These are phyloP conservation scores for Heliconius sara DNA, from an alignment of 2,888 invertebrate genomes.

Conservation along the genomic window DNA sequence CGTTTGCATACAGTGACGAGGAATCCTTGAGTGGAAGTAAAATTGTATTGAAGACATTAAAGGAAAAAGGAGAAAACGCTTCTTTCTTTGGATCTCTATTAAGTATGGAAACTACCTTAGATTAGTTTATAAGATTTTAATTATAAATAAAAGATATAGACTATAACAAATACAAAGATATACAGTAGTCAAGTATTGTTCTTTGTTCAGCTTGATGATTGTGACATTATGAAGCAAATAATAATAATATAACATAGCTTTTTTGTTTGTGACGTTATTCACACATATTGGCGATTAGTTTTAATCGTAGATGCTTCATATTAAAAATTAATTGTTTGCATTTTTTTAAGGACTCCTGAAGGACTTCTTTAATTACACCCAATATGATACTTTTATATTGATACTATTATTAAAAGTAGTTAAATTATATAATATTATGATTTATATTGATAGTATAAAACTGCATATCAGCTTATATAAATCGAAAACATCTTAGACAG, in stretches of 20 bases:
- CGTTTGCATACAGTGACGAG: constrained; percentile 81
- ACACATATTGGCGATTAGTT: neutral
- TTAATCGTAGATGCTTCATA: neutral
- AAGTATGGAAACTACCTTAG: constrained; percentile 63
- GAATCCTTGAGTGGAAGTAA: constrained; percentile 83
- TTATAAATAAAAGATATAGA: too few species aligned
- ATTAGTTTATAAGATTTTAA: neutral
- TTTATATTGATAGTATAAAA: too few species aligned
- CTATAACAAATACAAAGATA: too few species aligned
- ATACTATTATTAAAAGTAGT: too few species aligned
- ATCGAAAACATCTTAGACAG: too few species aligned
- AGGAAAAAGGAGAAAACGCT: constrained; percentile 84
- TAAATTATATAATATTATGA: too few species aligned
- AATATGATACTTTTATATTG: too few species aligned
- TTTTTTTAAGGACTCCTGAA: neutral
- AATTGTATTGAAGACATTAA: constrained; percentile 80
- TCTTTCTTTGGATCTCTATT: constrained; percentile 84
- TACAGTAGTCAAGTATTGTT: neutral
- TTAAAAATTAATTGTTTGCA: neutral
- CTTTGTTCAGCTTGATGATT: neutral
- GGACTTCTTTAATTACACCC: too few species aligned
- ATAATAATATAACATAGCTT: neutral
- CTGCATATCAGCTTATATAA: too few species aligned
- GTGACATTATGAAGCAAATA: neutral
- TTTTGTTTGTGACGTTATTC: neutral